Base-by-base conservation (phyloP, 2,797 vertebrate species). In the Tapirus indicus region DNA sequence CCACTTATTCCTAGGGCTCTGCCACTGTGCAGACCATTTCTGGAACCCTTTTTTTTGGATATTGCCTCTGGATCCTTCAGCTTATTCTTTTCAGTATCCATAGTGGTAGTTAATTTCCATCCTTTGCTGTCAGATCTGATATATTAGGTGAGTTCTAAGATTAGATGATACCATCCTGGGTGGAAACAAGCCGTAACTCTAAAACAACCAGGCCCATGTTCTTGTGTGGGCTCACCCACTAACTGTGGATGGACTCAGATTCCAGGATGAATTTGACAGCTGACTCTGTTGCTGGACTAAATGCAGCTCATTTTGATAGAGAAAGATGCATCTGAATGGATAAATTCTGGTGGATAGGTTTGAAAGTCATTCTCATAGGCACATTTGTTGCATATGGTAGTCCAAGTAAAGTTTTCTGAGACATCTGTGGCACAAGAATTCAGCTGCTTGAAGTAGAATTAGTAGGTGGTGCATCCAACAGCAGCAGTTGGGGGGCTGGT, bases 41-140 rank as follows among this genome's bases (percentile, higher is more conserved):
- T 79, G 44, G 68, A 88, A 79, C 71, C 3, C 8, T 32, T 84
- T 83, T 83, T 83, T 95, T 91, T 64, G 25, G 21, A 79, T 68
- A 47, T 90, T 94, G 21, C 66, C n/a, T 66, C 62, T 83, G 56
- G 10, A 58, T 21, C 7, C 11, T 92, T 89, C 62, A 74, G 29
- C 64, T 38, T 95, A 64, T n/a, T 86, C 54, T 79, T 96, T 94
- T 94, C 23, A 47, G 8, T 95, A 71, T 92, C 91, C 49, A 18
- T 95, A 90, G 58, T 71, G 12, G n/a, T 62, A 69, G 88, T 91
- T 86, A 92, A 74, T 87, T 58, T 95, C 77, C 29, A 84, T 96
- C 66, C n/a, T 91, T 96, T 94, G 47, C 54, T 94, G 14, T 94
- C 90, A 92, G 35, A 71, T 60, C 35, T 94, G 72, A 96, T 88